These are phyloP conservation scores for Diarsia dahlii DNA, from an alignment of 2,888 invertebrate genomes.

Conservation along the genomic window DNA sequence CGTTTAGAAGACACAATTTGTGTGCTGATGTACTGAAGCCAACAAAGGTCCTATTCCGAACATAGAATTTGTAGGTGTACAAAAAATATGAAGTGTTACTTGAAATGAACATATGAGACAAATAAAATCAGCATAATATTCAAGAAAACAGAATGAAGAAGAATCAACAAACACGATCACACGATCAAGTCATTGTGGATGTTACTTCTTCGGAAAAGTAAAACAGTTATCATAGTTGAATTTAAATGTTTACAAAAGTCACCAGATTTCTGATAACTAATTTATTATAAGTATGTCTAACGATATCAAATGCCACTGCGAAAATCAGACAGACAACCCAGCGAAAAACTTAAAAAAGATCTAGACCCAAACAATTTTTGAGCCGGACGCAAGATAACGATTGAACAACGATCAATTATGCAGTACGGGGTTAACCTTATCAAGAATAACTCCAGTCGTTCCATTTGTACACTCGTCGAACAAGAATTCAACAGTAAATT, in stretches of 20 bases:
- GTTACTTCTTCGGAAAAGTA: not conserved
- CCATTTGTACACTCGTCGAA: slow-evolving; percentile 7
- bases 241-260: not conserved
- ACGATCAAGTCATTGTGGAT: not conserved
- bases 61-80: not conserved
- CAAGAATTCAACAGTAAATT: slow-evolving; percentile 33
- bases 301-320: not conserved
- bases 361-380: not conserved
- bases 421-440: not conserved
- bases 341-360: not conserved
- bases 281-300: not conserved
- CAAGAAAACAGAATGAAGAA: not conserved
- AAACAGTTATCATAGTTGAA: not conserved
- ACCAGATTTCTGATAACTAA: not conserved
- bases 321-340: not conserved
- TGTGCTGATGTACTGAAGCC: slow-evolving; percentile 29
- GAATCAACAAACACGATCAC: not conserved
- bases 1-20: slow-evolving; percentile 28
- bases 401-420: not conserved
- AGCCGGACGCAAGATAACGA: not conserved
- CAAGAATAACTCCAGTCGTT: slow-evolving; percentile 8
- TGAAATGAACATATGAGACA: not conserved
- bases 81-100: no score
- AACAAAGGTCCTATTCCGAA: slow-evolving; percentile 6
- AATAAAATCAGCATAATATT: not conserved